These are phyloP conservation scores for Octodonta nipae DNA, from an alignment of 2,888 invertebrate species.

Conservation along the genomic window DNA sequence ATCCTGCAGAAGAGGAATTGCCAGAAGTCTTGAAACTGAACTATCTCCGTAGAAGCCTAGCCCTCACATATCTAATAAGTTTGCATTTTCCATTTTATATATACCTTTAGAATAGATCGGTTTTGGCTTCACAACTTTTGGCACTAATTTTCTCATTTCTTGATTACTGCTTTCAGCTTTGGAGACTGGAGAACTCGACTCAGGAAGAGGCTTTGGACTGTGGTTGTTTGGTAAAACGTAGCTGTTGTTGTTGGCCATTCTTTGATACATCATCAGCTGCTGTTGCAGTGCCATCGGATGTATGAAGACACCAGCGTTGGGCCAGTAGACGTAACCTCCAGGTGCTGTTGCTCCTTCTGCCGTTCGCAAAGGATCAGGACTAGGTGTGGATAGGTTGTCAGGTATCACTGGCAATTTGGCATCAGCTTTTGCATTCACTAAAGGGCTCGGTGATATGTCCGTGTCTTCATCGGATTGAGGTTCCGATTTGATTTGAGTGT, in stretches of 20 bases:
- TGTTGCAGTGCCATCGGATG: conserved; percentile 62
- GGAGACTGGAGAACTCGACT: conserved; percentile 6
- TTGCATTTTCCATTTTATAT: too few relatives aligned
- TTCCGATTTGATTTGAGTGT: conserved; percentile 51
- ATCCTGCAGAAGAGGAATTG: too few relatives aligned
- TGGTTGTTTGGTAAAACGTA: conserved; percentile 27
- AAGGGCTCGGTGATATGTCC: conserved; percentile 31
- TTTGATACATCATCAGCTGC: conserved; percentile 60
- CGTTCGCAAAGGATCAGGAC: conserved; percentile 35
- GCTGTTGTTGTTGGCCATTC: conserved; percentile 45
- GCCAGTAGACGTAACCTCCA: conserved; percentile 54
- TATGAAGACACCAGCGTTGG: conserved; percentile 54
- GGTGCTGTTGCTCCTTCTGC: conserved; percentile 32
- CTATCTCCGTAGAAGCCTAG: too few relatives aligned
- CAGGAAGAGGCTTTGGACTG: conserved; percentile 23
- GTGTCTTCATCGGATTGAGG: conserved; percentile 42
- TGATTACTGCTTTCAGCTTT: conserved; percentile 11
- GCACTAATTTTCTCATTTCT: conserved; percentile 34
- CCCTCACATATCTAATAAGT: too few relatives aligned
- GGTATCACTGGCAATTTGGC: conserved; percentile 17
- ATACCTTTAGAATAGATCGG: conserved; percentile 12
- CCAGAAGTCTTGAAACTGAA: too few relatives aligned
- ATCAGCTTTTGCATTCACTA: conserved; percentile 18
- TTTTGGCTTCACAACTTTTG: conserved; percentile 20
- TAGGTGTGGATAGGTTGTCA: conserved; percentile 35